Evolutionary conservation across 2,888 invertebrate genomes (phyloP), one percentile per base, ranked within the genome.

Genomic region (Himalopsyche kuldschensis): DNA sequence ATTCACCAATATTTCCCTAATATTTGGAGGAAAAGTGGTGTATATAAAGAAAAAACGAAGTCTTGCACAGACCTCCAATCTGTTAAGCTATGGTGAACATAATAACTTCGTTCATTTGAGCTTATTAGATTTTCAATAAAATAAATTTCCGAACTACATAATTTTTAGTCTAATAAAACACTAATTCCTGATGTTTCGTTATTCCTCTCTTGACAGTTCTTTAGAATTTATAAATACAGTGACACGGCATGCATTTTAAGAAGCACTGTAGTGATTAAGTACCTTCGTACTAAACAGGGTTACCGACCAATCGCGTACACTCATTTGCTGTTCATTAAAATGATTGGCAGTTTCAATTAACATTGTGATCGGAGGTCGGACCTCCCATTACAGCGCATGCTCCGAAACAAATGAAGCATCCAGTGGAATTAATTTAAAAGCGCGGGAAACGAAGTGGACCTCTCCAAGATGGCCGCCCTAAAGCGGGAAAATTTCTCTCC

Each of bases 331-430:
- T 94, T 94, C 92, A 94, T 94, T 94, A 94, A 93, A 92, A 92
- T 94, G 95, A 95, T 94, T 94, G 95, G 94, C 94, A 94, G 92
- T 93, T 94, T 94, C 94, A 95, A 94, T 94, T 95, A 94, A 94
- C 90, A 90, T 91, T 91, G 92, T 93, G 93, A 93, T 92, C 92
- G 92, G 89, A 88, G 88, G 88, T 79, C 90, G 90, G 91, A 92
- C 91, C 92, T 92, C 92, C 92, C 92, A 91, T 89, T 91, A 85
- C 79, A 75, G 78, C 75, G 63, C 78, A 75, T 75, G 69, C 55
- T 55, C 75, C 75, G 35, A 75, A 75, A 75, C 75, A 75, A 75
- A 75, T 35, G 75, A 75, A 75, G 31, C 75, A 32, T 32, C 77
- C 17, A 46, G 77, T 24, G 24, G 77, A 32, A 32, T 41, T 35